Evolutionary conservation across 2,797 vertebrate species (phyloP).

Genomic region (Lagodon rhomboides): DNA sequence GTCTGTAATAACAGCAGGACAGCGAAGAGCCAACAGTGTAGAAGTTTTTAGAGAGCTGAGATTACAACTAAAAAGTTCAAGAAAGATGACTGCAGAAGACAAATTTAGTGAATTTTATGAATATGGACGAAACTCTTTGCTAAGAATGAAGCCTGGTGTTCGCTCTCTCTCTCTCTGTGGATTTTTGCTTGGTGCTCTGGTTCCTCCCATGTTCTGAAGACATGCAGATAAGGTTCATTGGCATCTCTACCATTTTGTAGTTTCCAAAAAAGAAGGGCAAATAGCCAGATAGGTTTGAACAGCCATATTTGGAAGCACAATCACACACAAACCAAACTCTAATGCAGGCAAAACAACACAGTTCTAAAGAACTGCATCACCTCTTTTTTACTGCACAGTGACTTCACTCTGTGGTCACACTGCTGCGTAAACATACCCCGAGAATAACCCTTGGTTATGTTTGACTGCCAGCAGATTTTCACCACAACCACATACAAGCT

Average conservation of each 20-base stretch:
- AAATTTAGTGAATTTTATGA: background rate
- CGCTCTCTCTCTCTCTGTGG: background rate
- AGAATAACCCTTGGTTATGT: slow-evolving; percentile 52
- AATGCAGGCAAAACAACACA: slow-evolving; percentile 4
- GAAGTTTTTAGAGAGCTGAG: background rate
- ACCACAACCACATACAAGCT: slow-evolving; percentile 57
- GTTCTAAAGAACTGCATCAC: slow-evolving; percentile 10
- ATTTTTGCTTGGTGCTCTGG: background rate
- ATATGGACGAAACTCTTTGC: background rate
- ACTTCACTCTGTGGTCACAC: slow-evolving; percentile 34
- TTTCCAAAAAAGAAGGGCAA: slow-evolving; percentile 15
- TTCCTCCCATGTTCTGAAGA: background rate
- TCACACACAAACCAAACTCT: slow-evolving; percentile 16
- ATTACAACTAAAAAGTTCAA: background rate
- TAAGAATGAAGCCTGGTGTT: background rate
- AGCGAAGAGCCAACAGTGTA: background rate
- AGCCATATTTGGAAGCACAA: slow-evolving; percentile 4
- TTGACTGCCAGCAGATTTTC: slow-evolving; percentile 50
- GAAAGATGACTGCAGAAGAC: background rate
- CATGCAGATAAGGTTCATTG: background rate
- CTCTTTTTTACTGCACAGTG: background rate
- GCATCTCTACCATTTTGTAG: background rate
- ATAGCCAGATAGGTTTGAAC: slow-evolving; percentile 15
- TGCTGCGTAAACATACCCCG: slow-evolving; percentile 42
- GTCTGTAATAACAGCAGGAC: background rate